Evolutionary conservation across 2,113 vertebrate species (phyloP).

Genomic region (Oncorhynchus gorbuscha): DNA sequence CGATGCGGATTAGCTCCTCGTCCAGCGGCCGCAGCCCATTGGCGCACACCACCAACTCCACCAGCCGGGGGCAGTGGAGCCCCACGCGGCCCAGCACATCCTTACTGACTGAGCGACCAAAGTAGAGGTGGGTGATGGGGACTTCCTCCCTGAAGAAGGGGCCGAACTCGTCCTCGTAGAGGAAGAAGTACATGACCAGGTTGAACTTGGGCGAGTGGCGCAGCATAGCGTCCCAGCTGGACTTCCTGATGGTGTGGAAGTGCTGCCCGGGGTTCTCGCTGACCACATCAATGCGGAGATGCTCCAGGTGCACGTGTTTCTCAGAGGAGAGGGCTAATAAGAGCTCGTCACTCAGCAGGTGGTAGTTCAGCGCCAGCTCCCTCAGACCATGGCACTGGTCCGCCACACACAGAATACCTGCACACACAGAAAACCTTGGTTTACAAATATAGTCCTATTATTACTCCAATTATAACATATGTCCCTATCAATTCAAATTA

Average conservation of each 20-base stretch:
- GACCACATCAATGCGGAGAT: constrained; percentile 95
- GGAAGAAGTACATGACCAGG: constrained; percentile 98
- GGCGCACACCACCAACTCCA: constrained; percentile 96
- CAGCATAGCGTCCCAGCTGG: constrained; percentile 98
- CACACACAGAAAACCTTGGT: neutral
- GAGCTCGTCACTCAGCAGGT: constrained; percentile 90
- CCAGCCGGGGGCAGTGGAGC: constrained; percentile 90
- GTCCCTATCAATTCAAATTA: too few species aligned
- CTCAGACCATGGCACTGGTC: constrained; percentile 95
- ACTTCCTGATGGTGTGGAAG: constrained; percentile 93
- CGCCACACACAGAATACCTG: constrained; percentile 78
- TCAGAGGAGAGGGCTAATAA: constrained; percentile 94
- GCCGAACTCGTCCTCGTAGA: constrained; percentile 95
- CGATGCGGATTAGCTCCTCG: constrained; percentile 95
- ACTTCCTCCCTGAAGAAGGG: constrained; percentile 93
- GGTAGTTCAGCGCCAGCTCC: constrained; percentile 92
- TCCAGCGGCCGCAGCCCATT: constrained; percentile 94
- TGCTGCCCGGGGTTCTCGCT: constrained; percentile 95
- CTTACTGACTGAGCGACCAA: constrained; percentile 94
- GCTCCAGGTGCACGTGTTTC: constrained; percentile 92
- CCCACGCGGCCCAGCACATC: constrained; percentile 94
- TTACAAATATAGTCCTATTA: too few species aligned
- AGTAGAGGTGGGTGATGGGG: constrained; percentile 95
- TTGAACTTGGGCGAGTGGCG: constrained; percentile 95
- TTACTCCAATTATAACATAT: too few species aligned